phyloP scores from a whole-genome alignment of 2,797 vertebrate genomes.

The Adrianichthys oophorus region DNA sequence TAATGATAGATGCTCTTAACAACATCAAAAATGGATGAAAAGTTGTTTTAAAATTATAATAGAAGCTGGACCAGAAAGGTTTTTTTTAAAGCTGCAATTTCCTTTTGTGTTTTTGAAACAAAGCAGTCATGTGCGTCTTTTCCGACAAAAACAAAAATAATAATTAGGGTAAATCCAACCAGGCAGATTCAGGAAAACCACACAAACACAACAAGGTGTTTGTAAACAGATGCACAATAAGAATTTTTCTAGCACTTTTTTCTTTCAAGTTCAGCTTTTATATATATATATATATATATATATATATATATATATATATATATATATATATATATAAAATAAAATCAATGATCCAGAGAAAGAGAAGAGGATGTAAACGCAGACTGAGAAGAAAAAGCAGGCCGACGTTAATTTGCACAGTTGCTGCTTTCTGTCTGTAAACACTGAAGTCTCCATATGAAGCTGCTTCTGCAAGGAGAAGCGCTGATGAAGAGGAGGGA shows the following conservation, averaged over 20 bases:
- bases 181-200: background rate
- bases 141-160: background rate
- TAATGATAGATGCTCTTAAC: too few species aligned
- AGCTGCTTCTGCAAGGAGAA: background rate
- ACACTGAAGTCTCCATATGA: constrained; percentile 19
- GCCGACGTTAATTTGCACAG: constrained; percentile 42
- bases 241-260: background rate
- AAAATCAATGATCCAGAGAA: background rate
- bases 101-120: constrained; percentile 20
- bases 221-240: background rate
- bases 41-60: too few species aligned
- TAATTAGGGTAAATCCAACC: background rate
- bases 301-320: too few species aligned
- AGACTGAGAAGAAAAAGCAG: constrained; percentile 17
- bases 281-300: too few species aligned
- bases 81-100: too few species aligned
- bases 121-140: background rate
- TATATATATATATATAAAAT: too few species aligned
- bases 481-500: constrained; percentile 7
- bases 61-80: too few species aligned
- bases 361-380: background rate
- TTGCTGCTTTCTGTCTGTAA: constrained; percentile 34
- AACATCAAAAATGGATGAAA: too few species aligned
- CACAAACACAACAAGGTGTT: background rate
- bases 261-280: too few species aligned